A percentile compares a stretch with the other conserved stretches of the same genome.
Conservation (phyloP, 2,797 vertebrate species). For the Taenioides sp. region DNA sequence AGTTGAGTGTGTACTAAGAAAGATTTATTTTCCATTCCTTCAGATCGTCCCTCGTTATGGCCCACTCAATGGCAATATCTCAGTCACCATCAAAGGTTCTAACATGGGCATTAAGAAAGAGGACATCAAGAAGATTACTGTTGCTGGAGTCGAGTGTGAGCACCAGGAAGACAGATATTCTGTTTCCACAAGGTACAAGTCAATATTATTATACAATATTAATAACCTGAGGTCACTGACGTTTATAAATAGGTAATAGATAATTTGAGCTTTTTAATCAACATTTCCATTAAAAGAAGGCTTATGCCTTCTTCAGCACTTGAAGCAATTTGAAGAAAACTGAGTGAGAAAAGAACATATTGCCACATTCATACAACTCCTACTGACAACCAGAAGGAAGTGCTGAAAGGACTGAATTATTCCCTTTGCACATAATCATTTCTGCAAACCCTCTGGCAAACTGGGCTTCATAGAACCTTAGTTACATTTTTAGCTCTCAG, state of each 20-base stretch:
- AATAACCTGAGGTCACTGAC: neutral
- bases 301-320: too few species aligned
- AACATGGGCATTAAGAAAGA: slow-evolving; percentile 88
- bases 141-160: slow-evolving; percentile 81
- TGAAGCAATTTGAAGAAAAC: too few species aligned
- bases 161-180: slow-evolving; percentile 86
- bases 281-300: too few species aligned
- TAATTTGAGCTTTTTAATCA: neutral
- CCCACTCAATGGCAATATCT: slow-evolving; percentile 84
- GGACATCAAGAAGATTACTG: slow-evolving; percentile 84
- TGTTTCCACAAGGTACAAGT: slow-evolving; percentile 84
- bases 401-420: too few species aligned
- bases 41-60: slow-evolving; percentile 89
- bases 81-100: slow-evolving; percentile 90
- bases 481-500: neutral
- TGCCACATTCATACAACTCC: neutral
- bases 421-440: too few species aligned
- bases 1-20: neutral
- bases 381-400: too few species aligned
- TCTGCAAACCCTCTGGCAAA: neutral
- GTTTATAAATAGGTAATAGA: neutral
- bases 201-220: neutral
- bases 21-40: neutral
- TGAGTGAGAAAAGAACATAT: neutral
- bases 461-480: neutral